These are phyloP conservation scores for Bombus confusus DNA, from an alignment of 1,140 invertebrate species.

Conservation along the genomic window DNA sequence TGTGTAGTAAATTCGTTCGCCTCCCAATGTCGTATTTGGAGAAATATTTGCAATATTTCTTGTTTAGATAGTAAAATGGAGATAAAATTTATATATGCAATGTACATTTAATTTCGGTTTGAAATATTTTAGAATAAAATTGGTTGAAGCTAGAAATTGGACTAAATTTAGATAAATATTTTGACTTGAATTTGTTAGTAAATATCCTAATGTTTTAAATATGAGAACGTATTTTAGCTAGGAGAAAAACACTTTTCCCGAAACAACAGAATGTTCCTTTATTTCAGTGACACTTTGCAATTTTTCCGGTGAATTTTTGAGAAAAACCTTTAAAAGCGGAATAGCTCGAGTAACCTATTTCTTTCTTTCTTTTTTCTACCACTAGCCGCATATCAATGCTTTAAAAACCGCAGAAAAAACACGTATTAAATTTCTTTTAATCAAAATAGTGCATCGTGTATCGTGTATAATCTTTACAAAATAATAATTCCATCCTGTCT, in stretches of 20 bases:
- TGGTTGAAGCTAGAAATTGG: not conserved
- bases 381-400: not conserved
- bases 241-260: not conserved
- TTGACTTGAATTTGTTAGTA: not conserved
- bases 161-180: not conserved
- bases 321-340: not conserved
- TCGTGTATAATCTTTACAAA: no score
- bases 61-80: not conserved
- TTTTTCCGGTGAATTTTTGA: not conserved
- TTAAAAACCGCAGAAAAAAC: not conserved
- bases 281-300: no score
- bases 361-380: not conserved
- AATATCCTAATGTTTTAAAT: not conserved
- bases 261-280: not conserved
- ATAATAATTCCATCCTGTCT: not conserved
- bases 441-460: not conserved
- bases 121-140: not conserved
- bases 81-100: not conserved
- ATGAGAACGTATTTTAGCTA: not conserved
- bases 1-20: no score
- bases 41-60: not conserved
- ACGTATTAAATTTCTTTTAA: not conserved
- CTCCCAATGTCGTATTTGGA: no score
- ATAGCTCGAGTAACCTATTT: not conserved
- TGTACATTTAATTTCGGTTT: no score